Evolutionary conservation across 1,140 invertebrate genomes (phyloP), one percentile per base, ranked within the genome.

Genomic region (Bombus pascuorum): DNA sequence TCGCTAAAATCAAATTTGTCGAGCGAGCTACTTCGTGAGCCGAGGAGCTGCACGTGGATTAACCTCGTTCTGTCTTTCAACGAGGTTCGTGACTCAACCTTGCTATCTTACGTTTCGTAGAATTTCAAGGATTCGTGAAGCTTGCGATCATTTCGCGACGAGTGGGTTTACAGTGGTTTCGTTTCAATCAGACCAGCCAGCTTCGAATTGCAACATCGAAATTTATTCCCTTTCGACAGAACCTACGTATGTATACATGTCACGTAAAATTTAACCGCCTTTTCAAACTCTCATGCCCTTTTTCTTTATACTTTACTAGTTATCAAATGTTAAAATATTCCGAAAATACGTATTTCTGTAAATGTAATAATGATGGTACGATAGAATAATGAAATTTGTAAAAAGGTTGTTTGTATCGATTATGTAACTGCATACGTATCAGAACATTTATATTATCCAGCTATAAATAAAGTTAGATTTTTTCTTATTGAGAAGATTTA

Each of bases 91-190:
- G 59, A 77, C 73, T 74, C 42, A 32, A 34, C 39, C 65, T 72
- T 71, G 62, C 66, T 68, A 57, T 83, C 57, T 76, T 86, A 76
- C 65, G 59, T 87, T 66, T 83, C 59, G 70, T 66, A 39, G 78
- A 86, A 74, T 88, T 83, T 88, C 85, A 80, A 87, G 82, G 75
- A 88, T 83, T 70, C 34, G n/a, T n/a, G 85, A 66, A 57, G 32
- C 86, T 79, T 73, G 72, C 34, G 85, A 83, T 79, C 70, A 70
- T 88, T 86, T 75, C 62, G 53, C 71, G 57, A 39, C 42, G 42
- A 74, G 62, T 57, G 34, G 47, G 65, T 75, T 87, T 37, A 44
- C 70, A 62, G 59, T 68, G 70, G 68, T 75, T 44, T 79, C 65
- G 76, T 87, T 86, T 70, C 66, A 57, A 76, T 86, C 44, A 78